phyloP scores from a whole-genome alignment of 2,113 vertebrate species.

The Himantopus leucocephalus region DNA sequence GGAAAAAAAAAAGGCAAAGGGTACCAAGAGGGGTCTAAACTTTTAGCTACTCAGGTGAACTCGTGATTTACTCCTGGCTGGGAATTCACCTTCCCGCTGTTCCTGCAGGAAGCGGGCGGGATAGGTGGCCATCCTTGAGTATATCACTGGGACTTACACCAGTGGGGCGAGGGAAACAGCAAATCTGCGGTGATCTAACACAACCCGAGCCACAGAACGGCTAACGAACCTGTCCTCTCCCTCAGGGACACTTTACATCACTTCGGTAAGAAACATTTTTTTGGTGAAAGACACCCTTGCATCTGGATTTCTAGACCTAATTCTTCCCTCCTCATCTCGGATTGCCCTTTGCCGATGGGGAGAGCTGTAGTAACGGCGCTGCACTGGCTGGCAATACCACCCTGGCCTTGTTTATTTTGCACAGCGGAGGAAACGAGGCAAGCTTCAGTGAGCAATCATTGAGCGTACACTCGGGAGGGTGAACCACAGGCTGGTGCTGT shows the following conservation, averaged over 20 bases:
- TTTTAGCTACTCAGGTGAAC: neutral
- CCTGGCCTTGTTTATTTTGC: neutral
- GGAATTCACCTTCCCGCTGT: neutral
- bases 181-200: neutral
- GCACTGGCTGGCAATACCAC: neutral
- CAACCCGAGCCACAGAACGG: neutral
- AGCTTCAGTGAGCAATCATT: neutral
- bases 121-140: neutral
- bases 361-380: neutral
- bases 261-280: neutral
- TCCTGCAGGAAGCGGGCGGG: neutral
- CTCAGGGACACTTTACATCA: neutral
- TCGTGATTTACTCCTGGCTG: neutral
- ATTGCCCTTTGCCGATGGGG: rapidly evolving
- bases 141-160: neutral
- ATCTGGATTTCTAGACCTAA: neutral
- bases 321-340: neutral
- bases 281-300: neutral
- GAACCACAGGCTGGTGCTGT: neutral
- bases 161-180: neutral
- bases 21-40: neutral
- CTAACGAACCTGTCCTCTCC: neutral
- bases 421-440: neutral
- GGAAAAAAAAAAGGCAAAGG: neutral
- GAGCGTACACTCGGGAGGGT: rapidly evolving